Evolutionary conservation across 2,888 invertebrate species (phyloP).

Genomic region (Zhuqinia jingwanae): DNA sequence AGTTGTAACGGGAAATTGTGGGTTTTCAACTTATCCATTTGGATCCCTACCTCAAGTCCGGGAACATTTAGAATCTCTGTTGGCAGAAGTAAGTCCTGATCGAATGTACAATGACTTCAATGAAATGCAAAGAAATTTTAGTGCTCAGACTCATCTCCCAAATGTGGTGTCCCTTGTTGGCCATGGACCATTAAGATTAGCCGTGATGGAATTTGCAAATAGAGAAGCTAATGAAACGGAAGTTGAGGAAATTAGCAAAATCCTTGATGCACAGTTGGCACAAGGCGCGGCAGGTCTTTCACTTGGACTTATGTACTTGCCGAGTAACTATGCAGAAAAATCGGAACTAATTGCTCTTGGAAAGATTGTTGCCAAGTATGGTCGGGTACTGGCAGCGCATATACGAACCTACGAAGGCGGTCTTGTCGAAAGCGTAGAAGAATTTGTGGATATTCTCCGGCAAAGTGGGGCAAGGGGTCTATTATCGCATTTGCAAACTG

Average conservation of each 20-base stretch:
- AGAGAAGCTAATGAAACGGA: slow-evolving; percentile 74
- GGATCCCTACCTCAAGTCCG: slow-evolving; percentile 70
- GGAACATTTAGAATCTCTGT: slow-evolving; percentile 72
- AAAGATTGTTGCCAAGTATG: slow-evolving; percentile 70
- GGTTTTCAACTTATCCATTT: slow-evolving; percentile 76
- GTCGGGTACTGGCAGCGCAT: slow-evolving; percentile 73
- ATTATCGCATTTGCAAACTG: slow-evolving; percentile 77
- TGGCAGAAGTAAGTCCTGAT: slow-evolving; percentile 64
- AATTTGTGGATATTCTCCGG: slow-evolving; percentile 74
- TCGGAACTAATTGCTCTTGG: slow-evolving; percentile 73
- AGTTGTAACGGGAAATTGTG: slow-evolving; percentile 77
- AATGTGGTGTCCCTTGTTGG: slow-evolving; percentile 76
- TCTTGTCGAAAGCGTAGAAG: slow-evolving; percentile 73
- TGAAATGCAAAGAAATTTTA: slow-evolving; percentile 50
- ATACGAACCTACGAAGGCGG: slow-evolving; percentile 77
- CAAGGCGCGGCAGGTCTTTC: slow-evolving; percentile 76
- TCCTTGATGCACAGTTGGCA: slow-evolving; percentile 69
- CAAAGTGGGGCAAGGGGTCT: slow-evolving; percentile 74
- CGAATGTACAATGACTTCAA: slow-evolving; percentile 72
- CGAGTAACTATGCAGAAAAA: slow-evolving; percentile 74
- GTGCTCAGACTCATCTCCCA: slow-evolving; percentile 51
- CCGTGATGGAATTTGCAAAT: slow-evolving; percentile 77
- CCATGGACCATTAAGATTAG: slow-evolving; percentile 77
- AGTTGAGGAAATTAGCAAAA: slow-evolving; percentile 70
- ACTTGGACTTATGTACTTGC: slow-evolving; percentile 77